Base-by-base conservation (phyloP, 2,797 vertebrate species). In the Somateria mollissima region DNA sequence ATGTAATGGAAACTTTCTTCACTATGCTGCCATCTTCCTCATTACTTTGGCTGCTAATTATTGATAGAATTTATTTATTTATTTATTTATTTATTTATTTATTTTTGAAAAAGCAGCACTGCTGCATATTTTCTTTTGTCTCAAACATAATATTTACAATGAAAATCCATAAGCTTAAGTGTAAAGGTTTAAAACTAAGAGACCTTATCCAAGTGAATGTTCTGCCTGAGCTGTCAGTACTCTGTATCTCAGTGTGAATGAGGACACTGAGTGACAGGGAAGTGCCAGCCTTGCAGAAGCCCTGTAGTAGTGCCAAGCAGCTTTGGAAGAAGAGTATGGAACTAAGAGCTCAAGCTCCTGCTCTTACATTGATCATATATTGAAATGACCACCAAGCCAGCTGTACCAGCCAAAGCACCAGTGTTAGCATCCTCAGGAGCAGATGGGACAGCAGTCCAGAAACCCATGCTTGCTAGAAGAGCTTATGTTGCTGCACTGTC, bases 51-150 rank as follows among this genome's bases (percentile, higher is more conserved):
- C 56, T 79, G n/a, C 36, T 20, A 16, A 24, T 2, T 39, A 3
- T 36, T 45, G 41, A 13, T 34, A 17, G 70, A n/a, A n/a, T n/a
- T n/a, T n/a, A n/a, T n/a, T n/a, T n/a, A n/a, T n/a, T n/a, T n/a
- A n/a, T n/a, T n/a, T n/a, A n/a, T n/a, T n/a, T n/a, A n/a, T n/a
- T n/a, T n/a, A n/a, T n/a, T n/a, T n/a, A n/a, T n/a, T n/a, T n/a
- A n/a, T n/a, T n/a, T n/a, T n/a, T 36, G 36, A 69, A n/a, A 25
- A 5, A 70, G 17, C 10, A 69, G 13, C 27, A 43, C 53, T 13
- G 6, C 13, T 11, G 16, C 6, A 7, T 49, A 1, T 19, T 13
- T 7, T 20, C 24, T 74, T 39, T 7, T 2, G 0, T 3, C 12
- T 45, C n/a, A 10, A 32, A 34, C 27, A 15, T 14, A 56, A 37